Evolutionary conservation across 2,888 invertebrate species (phyloP), one percentile per base, ranked within the genome.

Genomic region (Myopa testacea): DNA sequence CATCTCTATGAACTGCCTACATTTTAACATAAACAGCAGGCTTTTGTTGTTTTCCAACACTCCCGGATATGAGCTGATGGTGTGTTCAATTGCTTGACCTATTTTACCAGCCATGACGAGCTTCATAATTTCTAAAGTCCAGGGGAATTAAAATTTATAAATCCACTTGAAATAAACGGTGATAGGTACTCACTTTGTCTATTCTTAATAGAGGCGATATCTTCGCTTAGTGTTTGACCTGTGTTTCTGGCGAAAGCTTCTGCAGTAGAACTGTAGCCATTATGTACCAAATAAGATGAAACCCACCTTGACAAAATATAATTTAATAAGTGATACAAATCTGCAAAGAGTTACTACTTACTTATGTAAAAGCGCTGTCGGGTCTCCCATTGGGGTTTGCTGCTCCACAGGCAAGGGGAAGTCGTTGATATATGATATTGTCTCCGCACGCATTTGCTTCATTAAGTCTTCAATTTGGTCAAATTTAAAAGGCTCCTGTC

Each of bases 1-100:
- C 97, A 98, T 98, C 91, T 99, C 99, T 60, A 99, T 96, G 91
- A 99, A 99, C 91, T 99, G 98, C 81, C 99, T 94, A 88, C 98
- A 98, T 90, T 98, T 98, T 86, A 99, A 93, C 92, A 96, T 94
- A 91, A 99, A 98, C 88, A 97, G 92, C 84, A 99, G 92, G 90
- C 97, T 96, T 84, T 93, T 93, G 90, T 98, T 96, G 78, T 93
- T 92, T 89, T 98, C 97, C 86, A 99, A 91, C 80, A 99, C 92
- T n/a, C 95, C 96, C 4, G 99, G 98, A 91, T 97, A 98, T 83
- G 96, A 91, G 84, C 94, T 93, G 87, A 94, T 93, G 79, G 98
- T 97, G 83, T 94, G 91, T 86, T 96, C 96, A 86, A 98, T 96
- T 81, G 98, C 98, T 90, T 98, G 98, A 75, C 98, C 96, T 93